Evolutionary conservation across 1,140 invertebrate species (phyloP).

Genomic region (Solenopsis fugax): DNA sequence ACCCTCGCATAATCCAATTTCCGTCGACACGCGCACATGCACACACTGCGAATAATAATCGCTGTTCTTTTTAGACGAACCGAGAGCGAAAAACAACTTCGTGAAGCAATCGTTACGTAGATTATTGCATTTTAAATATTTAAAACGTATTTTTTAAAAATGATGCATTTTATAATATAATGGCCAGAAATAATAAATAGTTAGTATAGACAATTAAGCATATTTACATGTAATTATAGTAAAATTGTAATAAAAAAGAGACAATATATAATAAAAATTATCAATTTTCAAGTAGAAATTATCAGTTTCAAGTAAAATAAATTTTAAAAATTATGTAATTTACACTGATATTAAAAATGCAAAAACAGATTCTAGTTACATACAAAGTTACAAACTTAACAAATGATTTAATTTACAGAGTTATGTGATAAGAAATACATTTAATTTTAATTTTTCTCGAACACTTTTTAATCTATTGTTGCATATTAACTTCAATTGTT

Average conservation of each 20-base stretch:
- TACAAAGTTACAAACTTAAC: not conserved
- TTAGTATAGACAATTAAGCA: not conserved
- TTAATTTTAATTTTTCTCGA: not conserved
- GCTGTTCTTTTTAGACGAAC: conserved; percentile 24
- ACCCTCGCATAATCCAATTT: conserved; percentile 83
- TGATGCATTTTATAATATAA: not conserved
- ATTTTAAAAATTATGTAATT: not conserved
- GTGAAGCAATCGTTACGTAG: not conserved
- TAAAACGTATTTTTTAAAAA: not conserved
- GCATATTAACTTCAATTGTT: not conserved
- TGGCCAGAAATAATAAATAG: not conserved
- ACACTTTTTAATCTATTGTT: not conserved
- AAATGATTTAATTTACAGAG: not conserved
- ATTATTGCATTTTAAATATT: not conserved
- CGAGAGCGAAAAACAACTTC: conserved; percentile 1
- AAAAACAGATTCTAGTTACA: not conserved
- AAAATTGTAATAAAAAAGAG: not conserved
- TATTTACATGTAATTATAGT: conserved; percentile 6
- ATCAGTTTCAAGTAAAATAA: not conserved
- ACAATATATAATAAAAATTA: not conserved
- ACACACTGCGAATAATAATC: conserved; percentile 63
- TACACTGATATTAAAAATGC: not conserved
- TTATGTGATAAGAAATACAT: not conserved
- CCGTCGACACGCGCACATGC: conserved; percentile 58
- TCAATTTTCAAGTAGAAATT: not conserved